Conservation (phyloP, 2,113 vertebrate species). For the Pseudopodoces humilis region DNA sequence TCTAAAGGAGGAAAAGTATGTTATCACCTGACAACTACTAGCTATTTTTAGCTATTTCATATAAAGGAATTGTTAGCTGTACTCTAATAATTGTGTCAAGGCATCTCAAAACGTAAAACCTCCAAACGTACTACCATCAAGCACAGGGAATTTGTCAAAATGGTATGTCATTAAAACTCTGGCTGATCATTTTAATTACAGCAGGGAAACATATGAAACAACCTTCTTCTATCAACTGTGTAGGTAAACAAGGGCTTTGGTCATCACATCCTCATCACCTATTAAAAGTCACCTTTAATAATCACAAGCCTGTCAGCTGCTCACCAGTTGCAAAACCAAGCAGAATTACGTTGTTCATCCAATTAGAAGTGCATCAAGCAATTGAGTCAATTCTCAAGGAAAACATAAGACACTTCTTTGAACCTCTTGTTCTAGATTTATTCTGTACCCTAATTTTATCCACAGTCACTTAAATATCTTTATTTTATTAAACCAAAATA, state of each 20-base stretch:
- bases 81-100: neutral
- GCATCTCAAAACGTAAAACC: neutral
- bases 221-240: neutral
- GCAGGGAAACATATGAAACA: neutral
- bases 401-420: neutral
- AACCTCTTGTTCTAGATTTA: neutral
- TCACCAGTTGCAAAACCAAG: neutral
- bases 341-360: neutral
- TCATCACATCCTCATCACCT: neutral
- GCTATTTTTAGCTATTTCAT: neutral
- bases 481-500: neutral
- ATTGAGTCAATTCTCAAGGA: neutral
- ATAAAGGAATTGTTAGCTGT: neutral
- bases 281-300: neutral
- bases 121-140: neutral
- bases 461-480: neutral
- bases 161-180: neutral
- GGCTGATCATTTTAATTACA: neutral
- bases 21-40: neutral
- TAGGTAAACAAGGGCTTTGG: neutral
- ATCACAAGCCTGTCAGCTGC: neutral
- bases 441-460: neutral
- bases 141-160: neutral
- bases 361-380: neutral
- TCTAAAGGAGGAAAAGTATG: neutral